Percentiles rank a stretch among this genome's conserved stretches.
Evolutionary conservation across 2,797 vertebrate species (phyloP).

Genomic region (Pogoniulus pusillus): DNA sequence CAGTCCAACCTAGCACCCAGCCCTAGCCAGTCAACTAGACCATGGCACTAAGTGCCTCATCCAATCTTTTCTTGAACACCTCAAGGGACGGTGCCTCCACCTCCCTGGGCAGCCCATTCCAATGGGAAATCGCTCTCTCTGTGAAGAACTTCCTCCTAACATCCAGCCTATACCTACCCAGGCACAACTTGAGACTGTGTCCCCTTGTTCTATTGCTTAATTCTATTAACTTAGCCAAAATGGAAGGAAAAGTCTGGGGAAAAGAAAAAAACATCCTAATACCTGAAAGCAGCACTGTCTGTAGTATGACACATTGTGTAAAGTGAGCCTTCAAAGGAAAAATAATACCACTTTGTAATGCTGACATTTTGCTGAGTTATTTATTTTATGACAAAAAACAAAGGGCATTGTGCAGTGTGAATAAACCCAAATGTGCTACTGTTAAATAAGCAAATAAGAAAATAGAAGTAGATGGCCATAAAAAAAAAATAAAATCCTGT

Average conservation of each 20-base stretch:
- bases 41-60: too few relatives aligned
- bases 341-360: constrained; percentile 50
- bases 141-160: too few relatives aligned
- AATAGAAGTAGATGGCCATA: background rate
- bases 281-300: constrained; percentile 41
- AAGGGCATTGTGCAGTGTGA: constrained; percentile 30
- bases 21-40: too few relatives aligned
- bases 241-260: background rate
- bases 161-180: too few relatives aligned
- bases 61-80: too few relatives aligned
- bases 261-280: background rate
- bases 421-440: constrained; percentile 11
- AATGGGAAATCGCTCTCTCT: too few relatives aligned
- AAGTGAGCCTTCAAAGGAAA: constrained; percentile 59
- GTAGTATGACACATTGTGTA: constrained; percentile 6
- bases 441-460: constrained; percentile 40
- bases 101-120: too few relatives aligned
- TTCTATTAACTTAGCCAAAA: constrained; percentile 23
- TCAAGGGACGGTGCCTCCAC: too few relatives aligned
- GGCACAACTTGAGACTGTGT: too few relatives aligned
- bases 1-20: too few relatives aligned
- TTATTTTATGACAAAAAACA: constrained; percentile 55
- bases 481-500: background rate
- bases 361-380: constrained; percentile 58
- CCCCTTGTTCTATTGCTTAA: too few relatives aligned